Evolutionary conservation across 1,140 invertebrate genomes (phyloP).

Genomic region (Aphidius ervi): DNA sequence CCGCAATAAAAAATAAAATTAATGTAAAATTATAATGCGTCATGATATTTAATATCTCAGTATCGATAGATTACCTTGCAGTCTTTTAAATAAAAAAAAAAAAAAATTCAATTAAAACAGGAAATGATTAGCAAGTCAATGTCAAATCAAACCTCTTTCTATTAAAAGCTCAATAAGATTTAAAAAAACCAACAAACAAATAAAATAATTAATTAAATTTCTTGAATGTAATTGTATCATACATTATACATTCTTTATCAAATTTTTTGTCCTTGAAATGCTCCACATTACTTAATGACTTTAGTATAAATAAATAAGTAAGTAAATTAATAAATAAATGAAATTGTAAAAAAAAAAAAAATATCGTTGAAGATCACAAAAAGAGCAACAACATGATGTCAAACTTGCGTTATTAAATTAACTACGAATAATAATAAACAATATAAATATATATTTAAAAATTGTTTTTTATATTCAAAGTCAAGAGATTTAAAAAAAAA

Average conservation of each 20-base stretch:
- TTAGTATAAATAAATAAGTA: constrained; percentile 16
- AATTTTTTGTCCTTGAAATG: constrained; percentile 35
- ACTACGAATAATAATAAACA: no score
- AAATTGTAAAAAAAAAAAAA: constrained; percentile 5
- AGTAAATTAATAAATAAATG: constrained; percentile 15
- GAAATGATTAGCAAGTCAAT: neutral
- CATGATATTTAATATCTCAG: constrained; percentile 24
- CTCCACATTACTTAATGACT: constrained; percentile 10
- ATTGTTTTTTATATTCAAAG: no score
- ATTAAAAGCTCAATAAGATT: constrained; percentile 33
- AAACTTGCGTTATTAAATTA: no score
- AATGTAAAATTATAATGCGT: constrained; percentile 43
- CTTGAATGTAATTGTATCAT: constrained; percentile 42
- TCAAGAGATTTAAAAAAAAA: no score
- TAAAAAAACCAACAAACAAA: constrained; percentile 15
- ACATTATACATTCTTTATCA: constrained; percentile 41
- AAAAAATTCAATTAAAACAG: neutral
- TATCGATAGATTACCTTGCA: constrained; percentile 30
- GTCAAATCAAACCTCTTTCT: constrained; percentile 20
- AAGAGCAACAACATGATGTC: neutral
- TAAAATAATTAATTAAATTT: constrained; percentile 33
- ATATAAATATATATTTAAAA: no score
- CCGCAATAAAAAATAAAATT: constrained; percentile 46
- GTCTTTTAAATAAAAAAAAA: constrained; percentile 1
- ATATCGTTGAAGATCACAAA: neutral